Evolutionary conservation across 2,888 invertebrate species (phyloP).

Genomic region (Caenorhabditis sinica): DNA sequence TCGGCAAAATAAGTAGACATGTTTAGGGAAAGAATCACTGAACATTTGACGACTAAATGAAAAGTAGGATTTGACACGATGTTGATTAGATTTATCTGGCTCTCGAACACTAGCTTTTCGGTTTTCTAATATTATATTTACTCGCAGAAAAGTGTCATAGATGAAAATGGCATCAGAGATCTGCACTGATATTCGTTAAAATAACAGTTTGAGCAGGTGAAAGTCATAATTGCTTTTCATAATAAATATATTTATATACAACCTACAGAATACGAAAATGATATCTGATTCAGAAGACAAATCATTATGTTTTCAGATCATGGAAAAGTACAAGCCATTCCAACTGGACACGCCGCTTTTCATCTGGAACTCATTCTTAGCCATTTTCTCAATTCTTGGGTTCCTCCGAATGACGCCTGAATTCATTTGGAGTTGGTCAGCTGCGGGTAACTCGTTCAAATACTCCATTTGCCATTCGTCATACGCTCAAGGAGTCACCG

Average conservation of each 20-base stretch:
- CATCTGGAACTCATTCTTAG: constrained; percentile 94
- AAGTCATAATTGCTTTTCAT: background rate
- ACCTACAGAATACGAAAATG: too few species aligned
- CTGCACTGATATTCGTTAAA: too few species aligned
- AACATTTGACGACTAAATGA: too few species aligned
- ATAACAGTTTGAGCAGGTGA: too few species aligned
- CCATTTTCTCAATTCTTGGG: constrained; percentile 93
- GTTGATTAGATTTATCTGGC: too few species aligned
- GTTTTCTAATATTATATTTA: too few species aligned
- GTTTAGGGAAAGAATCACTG: too few species aligned
- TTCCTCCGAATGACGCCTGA: constrained; percentile 92
- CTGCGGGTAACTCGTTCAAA: constrained; percentile 86
- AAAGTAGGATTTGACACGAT: too few species aligned
- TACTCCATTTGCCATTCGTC: constrained; percentile 92
- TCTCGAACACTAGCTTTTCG: too few species aligned
- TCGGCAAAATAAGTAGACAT: background rate
- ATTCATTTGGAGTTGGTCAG: constrained; percentile 85
- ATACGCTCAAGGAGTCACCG: constrained; percentile 89
- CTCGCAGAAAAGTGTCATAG: too few species aligned
- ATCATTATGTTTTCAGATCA: constrained; percentile 85
- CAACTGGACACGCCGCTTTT: constrained; percentile 92
- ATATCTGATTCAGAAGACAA: background rate
- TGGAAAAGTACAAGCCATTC: constrained; percentile 94
- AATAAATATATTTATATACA: background rate
- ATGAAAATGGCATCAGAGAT: too few species aligned